Evolutionary conservation across 2,888 invertebrate species (phyloP).

Genomic region (Zygogramma bicolorata): DNA sequence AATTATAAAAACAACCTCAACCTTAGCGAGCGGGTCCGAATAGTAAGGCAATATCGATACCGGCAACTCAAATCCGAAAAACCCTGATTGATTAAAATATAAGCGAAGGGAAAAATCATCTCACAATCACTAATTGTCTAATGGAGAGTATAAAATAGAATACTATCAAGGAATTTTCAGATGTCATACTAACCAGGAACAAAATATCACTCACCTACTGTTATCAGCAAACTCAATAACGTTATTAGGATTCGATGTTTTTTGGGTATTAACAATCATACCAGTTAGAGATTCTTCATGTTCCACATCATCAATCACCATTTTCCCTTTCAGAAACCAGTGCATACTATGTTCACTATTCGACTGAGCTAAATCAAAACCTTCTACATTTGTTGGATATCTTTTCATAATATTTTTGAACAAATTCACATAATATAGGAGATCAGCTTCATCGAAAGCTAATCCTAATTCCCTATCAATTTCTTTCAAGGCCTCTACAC

Average conservation of each 20-base stretch:
- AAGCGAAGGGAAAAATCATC: too few relatives aligned
- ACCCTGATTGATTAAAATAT: too few relatives aligned
- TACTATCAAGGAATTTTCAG: too few relatives aligned
- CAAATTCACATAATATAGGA: conserved; percentile 89
- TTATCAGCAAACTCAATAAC: conserved; percentile 98
- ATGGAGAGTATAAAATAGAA: too few relatives aligned
- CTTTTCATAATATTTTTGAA: conserved; percentile 86
- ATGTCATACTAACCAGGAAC: too few relatives aligned
- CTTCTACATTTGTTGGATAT: conserved; percentile 97
- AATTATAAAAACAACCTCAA: too few relatives aligned
- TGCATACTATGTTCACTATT: conserved; percentile 98
- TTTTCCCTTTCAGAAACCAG: conserved; percentile 97
- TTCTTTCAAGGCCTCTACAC: conserved; percentile 82
- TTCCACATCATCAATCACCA: conserved; percentile 85
- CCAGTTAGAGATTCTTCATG: conserved; percentile 87
- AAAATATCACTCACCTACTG: conserved; percentile 83
- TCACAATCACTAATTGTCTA: too few relatives aligned
- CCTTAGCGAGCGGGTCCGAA: too few relatives aligned
- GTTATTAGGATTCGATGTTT: conserved; percentile 88
- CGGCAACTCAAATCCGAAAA: too few relatives aligned
- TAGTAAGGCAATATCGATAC: too few relatives aligned
- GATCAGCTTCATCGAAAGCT: conserved; percentile 93
- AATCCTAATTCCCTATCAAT: conserved; percentile 77
- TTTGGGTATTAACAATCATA: conserved; percentile 93
- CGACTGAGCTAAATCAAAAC: conserved; percentile 97